Evolutionary conservation across 2,113 vertebrate species (phyloP).

Genomic region (Carassius auratus): DNA sequence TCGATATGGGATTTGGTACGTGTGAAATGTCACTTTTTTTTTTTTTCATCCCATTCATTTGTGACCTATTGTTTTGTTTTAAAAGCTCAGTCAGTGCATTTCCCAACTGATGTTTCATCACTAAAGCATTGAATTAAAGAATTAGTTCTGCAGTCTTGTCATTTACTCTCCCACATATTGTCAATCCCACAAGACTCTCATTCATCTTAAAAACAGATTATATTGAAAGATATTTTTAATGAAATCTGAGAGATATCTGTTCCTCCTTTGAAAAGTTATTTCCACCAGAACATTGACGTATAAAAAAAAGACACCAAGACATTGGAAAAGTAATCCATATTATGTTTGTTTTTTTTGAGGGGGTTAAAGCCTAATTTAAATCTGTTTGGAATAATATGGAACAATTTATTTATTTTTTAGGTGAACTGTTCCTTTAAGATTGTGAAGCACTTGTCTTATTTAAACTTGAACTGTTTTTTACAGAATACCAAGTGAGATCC

Average conservation of each 20-base stretch:
- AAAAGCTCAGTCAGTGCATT: not conserved
- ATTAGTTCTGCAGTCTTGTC: not conserved
- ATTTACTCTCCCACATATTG: not conserved
- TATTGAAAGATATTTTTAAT: too few species aligned
- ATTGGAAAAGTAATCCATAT: too few species aligned
- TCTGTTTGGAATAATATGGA: not conserved
- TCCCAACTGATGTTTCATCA: too few species aligned
- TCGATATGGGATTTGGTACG: conserved; percentile 99
- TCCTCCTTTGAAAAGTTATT: too few species aligned
- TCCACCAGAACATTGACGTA: too few species aligned
- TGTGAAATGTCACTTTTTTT: conserved; percentile 7
- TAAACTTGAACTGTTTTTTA: conserved; percentile 15
- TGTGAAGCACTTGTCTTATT: not conserved
- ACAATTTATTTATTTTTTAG: too few species aligned
- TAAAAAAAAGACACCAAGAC: too few species aligned
- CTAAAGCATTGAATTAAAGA: not conserved
- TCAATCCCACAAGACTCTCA: not conserved
- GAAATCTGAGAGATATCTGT: too few species aligned
- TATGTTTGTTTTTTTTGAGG: too few species aligned
- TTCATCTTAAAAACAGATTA: too few species aligned
- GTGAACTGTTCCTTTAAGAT: not conserved
- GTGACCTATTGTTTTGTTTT: not conserved
- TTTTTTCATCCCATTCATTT: not conserved
- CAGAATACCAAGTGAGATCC: conserved; percentile 97
- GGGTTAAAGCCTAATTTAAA: too few species aligned